These are phyloP conservation scores for Drosophila fungiperda DNA, from an alignment of 2,888 invertebrate genomes.

Conservation along the genomic window DNA sequence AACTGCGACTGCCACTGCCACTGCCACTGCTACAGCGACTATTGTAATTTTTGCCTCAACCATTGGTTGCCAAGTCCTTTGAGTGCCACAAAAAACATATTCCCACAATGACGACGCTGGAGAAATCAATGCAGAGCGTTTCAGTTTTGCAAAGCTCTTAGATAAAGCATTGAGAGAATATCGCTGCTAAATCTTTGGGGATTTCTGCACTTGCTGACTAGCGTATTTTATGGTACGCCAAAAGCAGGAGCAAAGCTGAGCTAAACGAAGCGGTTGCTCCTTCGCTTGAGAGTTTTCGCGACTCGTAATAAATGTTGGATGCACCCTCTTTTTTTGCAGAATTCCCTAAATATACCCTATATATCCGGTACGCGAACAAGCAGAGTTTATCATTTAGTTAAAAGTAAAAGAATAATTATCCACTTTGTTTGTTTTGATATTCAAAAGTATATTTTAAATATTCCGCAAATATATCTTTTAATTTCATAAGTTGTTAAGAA, in stretches of 20 bases:
- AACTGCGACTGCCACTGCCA: conserved; percentile 17
- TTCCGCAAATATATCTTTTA: neutral
- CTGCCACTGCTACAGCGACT: conserved; percentile 21
- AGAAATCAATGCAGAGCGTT: conserved; percentile 65
- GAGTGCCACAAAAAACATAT: conserved; percentile 48
- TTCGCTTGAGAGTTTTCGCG: conserved; percentile 31
- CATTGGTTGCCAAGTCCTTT: conserved; percentile 31
- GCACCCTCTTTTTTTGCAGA: conserved; percentile 11
- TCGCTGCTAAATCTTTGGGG: conserved; percentile 69
- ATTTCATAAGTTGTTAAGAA: neutral
- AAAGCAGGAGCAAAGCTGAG: conserved; percentile 9
- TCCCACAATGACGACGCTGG: conserved; percentile 52
- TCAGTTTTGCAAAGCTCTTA: conserved; percentile 62
- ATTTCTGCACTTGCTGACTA: conserved; percentile 71
- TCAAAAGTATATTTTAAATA: neutral
- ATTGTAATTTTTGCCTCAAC: conserved; percentile 33
- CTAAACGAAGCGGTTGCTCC: conserved; percentile 1
- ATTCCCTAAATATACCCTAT: conserved; percentile 24
- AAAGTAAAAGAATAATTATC: neutral
- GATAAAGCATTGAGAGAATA: conserved; percentile 62
- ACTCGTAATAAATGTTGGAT: conserved; percentile 58
- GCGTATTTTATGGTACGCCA: conserved; percentile 61
- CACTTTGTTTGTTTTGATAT: neutral
- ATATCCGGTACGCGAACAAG: neutral
- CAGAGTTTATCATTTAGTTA: neutral